Percentiles rank a stretch among this genome's conserved stretches.
These are phyloP conservation scores for Ennomos fuscantarius DNA, from an alignment of 2,888 invertebrate genomes.

Conservation along the genomic window DNA sequence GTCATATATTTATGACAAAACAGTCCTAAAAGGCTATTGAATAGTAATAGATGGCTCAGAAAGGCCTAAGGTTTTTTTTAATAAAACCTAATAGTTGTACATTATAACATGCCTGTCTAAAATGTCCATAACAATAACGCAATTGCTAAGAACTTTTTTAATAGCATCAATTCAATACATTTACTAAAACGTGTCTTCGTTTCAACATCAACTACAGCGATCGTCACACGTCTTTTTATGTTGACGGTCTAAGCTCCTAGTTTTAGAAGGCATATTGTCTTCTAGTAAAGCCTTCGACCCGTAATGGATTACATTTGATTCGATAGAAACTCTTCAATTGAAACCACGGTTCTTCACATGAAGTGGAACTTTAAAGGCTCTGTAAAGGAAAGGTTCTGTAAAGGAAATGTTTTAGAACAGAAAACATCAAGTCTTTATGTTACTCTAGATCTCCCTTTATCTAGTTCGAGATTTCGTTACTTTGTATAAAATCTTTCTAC, in stretches of 20 bases:
- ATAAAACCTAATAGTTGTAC: too few relatives aligned
- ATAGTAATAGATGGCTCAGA: too few relatives aligned
- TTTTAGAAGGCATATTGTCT: constrained; percentile 1
- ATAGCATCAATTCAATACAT: too few relatives aligned
- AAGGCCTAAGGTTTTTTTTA: too few relatives aligned
- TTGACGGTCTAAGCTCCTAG: background rate
- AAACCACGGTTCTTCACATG: background rate
- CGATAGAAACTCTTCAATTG: constrained; percentile 1
- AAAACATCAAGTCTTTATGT: background rate
- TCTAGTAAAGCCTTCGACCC: background rate
- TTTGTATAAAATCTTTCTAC: too few relatives aligned
- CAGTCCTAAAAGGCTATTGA: too few relatives aligned
- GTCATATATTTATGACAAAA: too few relatives aligned
- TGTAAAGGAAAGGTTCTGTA: constrained; percentile 12
- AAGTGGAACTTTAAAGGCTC: constrained; percentile 11
- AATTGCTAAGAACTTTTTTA: too few relatives aligned
- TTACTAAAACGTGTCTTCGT: background rate
- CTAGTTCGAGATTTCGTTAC: background rate
- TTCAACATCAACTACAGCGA: background rate
- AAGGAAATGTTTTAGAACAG: background rate
- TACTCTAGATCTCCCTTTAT: constrained; percentile 1
- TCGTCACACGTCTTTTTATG: too few relatives aligned
- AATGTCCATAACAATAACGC: too few relatives aligned
- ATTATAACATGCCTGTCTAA: too few relatives aligned
- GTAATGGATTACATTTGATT: constrained; percentile 30